These are phyloP conservation scores for Acrobasis suavella DNA, from an alignment of 2,888 invertebrate genomes.

Conservation along the genomic window DNA sequence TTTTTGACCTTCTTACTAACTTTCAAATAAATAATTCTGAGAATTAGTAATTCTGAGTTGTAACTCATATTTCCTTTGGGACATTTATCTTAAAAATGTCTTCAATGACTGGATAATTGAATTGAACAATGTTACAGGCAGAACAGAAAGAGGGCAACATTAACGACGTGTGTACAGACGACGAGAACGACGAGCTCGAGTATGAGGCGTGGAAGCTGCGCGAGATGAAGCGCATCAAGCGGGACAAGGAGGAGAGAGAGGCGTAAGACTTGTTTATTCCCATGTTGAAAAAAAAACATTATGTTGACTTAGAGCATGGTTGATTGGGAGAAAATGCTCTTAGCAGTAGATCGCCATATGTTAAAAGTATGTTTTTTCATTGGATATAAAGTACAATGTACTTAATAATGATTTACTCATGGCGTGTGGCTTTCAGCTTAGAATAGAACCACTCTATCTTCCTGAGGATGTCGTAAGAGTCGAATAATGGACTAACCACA, in stretches of 20 bases:
- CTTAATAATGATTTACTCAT: too few relatives aligned
- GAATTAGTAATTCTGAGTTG: too few relatives aligned
- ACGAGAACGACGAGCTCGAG: slow-evolving; percentile 97
- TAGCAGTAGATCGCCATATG: background rate
- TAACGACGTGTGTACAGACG: slow-evolving; percentile 94
- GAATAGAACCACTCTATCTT: too few relatives aligned
- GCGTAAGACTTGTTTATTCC: slow-evolving; percentile 82
- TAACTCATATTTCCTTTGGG: too few relatives aligned
- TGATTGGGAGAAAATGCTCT: background rate
- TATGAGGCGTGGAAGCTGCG: slow-evolving; percentile 99
- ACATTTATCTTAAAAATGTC: too few relatives aligned
- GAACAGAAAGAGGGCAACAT: slow-evolving; percentile 89
- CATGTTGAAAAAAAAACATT: background rate
- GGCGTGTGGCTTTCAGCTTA: too few relatives aligned
- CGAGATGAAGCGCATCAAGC: slow-evolving; percentile 97
- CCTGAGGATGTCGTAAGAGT: too few relatives aligned
- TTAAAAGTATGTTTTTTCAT: background rate
- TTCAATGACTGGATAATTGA: too few relatives aligned
- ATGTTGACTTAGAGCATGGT: too few relatives aligned
- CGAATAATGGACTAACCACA: too few relatives aligned
- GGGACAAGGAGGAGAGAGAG: slow-evolving; percentile 97
- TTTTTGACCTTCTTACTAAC: too few relatives aligned
- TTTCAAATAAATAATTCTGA: too few relatives aligned
- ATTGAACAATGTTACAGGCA: slow-evolving; percentile 56
- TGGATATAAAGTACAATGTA: background rate